Conservation (phyloP, 2,888 invertebrate species). For the Drosophila antonietae region DNA sequence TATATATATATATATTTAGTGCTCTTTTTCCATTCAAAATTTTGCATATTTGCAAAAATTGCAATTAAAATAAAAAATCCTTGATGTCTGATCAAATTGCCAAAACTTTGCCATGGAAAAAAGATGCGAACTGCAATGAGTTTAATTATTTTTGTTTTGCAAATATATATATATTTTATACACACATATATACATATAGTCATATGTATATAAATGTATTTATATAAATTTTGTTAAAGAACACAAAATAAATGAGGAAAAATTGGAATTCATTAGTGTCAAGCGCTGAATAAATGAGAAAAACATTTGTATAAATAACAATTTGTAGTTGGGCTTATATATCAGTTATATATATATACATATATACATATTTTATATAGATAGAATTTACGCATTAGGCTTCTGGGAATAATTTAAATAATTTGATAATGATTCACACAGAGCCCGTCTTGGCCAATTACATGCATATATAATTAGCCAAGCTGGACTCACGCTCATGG, state of each 20-base stretch:
- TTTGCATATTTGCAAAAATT: background rate
- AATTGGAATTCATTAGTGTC: slow-evolving; percentile 61
- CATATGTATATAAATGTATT: slow-evolving; percentile 3
- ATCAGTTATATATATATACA: slow-evolving; percentile 3
- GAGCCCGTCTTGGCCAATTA: background rate
- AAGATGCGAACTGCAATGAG: slow-evolving; percentile 1
- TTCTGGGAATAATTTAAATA: slow-evolving; percentile 21
- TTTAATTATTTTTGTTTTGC: slow-evolving; percentile 21
- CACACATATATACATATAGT: slow-evolving; percentile 7
- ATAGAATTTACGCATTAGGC: slow-evolving; percentile 2
- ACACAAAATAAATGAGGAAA: slow-evolving; percentile 29
- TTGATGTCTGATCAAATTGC: slow-evolving; percentile 6
- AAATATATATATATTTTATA: background rate
- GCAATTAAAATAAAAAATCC: background rate
- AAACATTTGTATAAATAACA: slow-evolving; percentile 61
- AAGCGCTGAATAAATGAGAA: slow-evolving; percentile 40
- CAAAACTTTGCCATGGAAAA: slow-evolving; percentile 1
- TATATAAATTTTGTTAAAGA: slow-evolving; percentile 12
- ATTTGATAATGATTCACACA: slow-evolving; percentile 21
- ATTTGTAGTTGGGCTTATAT: slow-evolving; percentile 21
- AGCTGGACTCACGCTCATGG: background rate
- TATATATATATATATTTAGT: no score
- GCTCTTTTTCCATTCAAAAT: background rate
- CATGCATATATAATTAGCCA: slow-evolving; percentile 7
- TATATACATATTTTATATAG: background rate